Evolutionary conservation across 2,888 invertebrate genomes (phyloP).

Genomic region (Hydrotaea cyrtoneurina): DNA sequence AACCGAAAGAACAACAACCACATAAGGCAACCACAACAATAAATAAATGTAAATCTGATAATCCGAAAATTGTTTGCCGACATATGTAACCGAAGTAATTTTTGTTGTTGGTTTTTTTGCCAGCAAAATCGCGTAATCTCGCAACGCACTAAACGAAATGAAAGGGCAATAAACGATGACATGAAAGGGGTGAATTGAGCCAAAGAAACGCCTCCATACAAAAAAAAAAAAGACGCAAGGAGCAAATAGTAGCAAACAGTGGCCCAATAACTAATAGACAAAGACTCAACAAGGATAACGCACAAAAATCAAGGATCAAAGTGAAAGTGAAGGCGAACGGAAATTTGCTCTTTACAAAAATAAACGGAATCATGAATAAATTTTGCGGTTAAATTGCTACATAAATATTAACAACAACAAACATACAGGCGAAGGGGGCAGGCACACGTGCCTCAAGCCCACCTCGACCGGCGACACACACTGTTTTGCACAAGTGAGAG

Average conservation of each 20-base stretch:
- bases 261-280: constrained; percentile 35
- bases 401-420: constrained; percentile 69
- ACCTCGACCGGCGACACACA: constrained; percentile 28
- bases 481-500: background rate
- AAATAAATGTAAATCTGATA: constrained; percentile 68
- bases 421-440: constrained; percentile 59
- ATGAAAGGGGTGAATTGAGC: constrained; percentile 39
- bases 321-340: constrained; percentile 49
- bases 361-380: constrained; percentile 75
- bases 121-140: constrained; percentile 53
- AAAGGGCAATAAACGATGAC: constrained; percentile 64
- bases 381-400: constrained; percentile 78
- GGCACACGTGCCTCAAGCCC: constrained; percentile 70
- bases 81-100: constrained; percentile 68
- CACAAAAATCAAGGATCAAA: constrained; percentile 62
- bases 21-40: constrained; percentile 28
- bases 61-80: constrained; percentile 69
- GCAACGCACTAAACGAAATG: constrained; percentile 38
- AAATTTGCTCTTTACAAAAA: constrained; percentile 15
- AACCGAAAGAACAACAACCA: constrained; percentile 3
- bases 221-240: constrained; percentile 27
- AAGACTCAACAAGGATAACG: constrained; percentile 9
- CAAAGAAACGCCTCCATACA: constrained; percentile 58
- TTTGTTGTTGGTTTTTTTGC: no score
- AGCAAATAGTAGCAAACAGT: constrained; percentile 54